A percentile compares a stretch with the other conserved stretches of the same genome.
Conservation (phyloP, 2,888 invertebrate genomes). For the Luperina testacea region DNA sequence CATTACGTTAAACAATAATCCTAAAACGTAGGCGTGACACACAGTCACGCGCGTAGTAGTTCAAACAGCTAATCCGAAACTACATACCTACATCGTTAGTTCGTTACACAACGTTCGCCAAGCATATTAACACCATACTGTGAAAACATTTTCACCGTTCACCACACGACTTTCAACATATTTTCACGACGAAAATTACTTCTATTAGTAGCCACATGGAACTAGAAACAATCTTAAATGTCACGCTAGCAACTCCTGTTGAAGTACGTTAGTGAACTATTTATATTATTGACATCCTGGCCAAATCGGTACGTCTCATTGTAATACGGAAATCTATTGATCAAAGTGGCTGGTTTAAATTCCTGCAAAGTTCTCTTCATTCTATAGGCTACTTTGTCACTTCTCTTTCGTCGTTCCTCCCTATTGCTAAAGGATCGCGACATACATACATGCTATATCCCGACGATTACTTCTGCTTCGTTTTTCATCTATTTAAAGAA, state of each 20-base stretch:
- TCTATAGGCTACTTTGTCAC: background rate
- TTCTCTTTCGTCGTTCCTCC: background rate
- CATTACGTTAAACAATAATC: constrained; percentile 2
- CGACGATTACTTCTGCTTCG: background rate
- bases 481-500: background rate
- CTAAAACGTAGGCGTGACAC: constrained; percentile 37
- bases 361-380: background rate
- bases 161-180: constrained; percentile 36
- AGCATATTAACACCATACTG: constrained; percentile 53
- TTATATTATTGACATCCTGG: constrained; percentile 43
- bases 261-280: constrained; percentile 57
- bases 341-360: constrained; percentile 23
- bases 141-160: constrained; percentile 57
- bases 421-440: background rate
- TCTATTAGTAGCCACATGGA: constrained; percentile 48
- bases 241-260: constrained; percentile 34
- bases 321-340: constrained; percentile 34
- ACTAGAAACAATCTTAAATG: constrained; percentile 46
- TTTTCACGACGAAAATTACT: constrained; percentile 50
- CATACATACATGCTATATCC: background rate
- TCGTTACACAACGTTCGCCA: constrained; percentile 32
- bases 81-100: constrained; percentile 17
- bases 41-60: constrained; percentile 50
- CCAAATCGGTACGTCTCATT: constrained; percentile 33
- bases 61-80: constrained; percentile 29